Conservation (phyloP, 1,140 invertebrate species). For the Dinoponera quadriceps region DNA sequence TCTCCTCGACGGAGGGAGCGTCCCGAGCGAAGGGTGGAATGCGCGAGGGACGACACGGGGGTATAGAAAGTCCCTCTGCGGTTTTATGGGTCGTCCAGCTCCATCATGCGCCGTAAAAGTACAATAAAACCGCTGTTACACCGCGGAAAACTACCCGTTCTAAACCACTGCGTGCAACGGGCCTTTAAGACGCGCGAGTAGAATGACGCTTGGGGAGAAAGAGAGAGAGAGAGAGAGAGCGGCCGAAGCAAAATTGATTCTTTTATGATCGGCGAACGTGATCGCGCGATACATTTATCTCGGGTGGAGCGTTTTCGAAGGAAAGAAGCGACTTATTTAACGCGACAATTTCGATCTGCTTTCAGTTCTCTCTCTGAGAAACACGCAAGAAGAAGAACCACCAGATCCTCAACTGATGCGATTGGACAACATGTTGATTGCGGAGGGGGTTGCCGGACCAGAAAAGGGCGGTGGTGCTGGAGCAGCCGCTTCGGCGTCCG, state of each 20-base stretch:
- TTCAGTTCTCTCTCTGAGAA: constrained; percentile 96
- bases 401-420: constrained; percentile 99
- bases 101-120: constrained; percentile 83
- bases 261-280: constrained; percentile 82
- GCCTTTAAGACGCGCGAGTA: constrained; percentile 63
- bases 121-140: constrained; percentile 84
- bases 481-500: constrained; percentile 95
- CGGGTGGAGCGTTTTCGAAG: not conserved
- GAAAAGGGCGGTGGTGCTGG: constrained; percentile 98
- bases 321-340: not conserved
- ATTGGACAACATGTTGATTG: constrained; percentile 99
- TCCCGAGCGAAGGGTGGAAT: constrained; percentile 25
- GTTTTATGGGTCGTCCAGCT: constrained; percentile 84
- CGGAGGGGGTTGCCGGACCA: constrained; percentile 99
- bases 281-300: too few relatives aligned
- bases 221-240: constrained; percentile 15
- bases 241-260: constrained; percentile 81
- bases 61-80: constrained; percentile 71
- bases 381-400: constrained; percentile 99
- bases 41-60: not conserved
- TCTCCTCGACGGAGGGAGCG: constrained; percentile 51
- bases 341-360: constrained; percentile 29
- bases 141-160: constrained; percentile 70
- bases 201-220: constrained; percentile 28
- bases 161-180: constrained; percentile 76